Evolutionary conservation across 2,113 vertebrate genomes (phyloP).

Genomic region (Phylloscopus trochiloides): DNA sequence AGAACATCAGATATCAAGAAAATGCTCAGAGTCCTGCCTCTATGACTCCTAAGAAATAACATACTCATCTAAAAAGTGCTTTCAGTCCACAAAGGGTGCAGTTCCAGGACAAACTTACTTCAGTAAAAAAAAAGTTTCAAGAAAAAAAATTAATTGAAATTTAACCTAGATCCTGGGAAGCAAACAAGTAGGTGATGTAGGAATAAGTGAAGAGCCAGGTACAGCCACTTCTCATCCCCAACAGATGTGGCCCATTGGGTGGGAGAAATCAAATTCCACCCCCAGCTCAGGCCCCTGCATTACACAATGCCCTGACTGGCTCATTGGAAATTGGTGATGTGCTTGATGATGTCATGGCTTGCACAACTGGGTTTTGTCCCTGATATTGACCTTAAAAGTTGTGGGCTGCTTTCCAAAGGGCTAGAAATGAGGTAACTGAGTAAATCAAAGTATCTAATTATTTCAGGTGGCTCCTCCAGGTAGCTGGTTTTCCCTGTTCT

Average conservation of each 20-base stretch:
- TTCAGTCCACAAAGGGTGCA: neutral
- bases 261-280: neutral
- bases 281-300: neutral
- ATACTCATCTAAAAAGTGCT: neutral
- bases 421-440: neutral
- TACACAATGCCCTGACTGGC: neutral
- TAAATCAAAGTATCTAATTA: neutral
- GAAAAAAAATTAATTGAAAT: neutral
- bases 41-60: neutral
- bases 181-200: neutral
- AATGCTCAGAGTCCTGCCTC: neutral
- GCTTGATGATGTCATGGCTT: neutral
- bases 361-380: neutral
- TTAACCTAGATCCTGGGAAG: neutral
- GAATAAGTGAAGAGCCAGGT: neutral
- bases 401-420: neutral
- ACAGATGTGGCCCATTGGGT: fast-evolving
- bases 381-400: neutral
- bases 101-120: neutral
- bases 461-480: neutral
- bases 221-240: neutral
- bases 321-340: neutral
- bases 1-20: neutral
- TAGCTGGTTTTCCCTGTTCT: neutral
- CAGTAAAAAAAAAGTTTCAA: neutral